These are phyloP conservation scores for Luffia ferchaultella DNA, from an alignment of 2,888 invertebrate genomes.

Conservation along the genomic window DNA sequence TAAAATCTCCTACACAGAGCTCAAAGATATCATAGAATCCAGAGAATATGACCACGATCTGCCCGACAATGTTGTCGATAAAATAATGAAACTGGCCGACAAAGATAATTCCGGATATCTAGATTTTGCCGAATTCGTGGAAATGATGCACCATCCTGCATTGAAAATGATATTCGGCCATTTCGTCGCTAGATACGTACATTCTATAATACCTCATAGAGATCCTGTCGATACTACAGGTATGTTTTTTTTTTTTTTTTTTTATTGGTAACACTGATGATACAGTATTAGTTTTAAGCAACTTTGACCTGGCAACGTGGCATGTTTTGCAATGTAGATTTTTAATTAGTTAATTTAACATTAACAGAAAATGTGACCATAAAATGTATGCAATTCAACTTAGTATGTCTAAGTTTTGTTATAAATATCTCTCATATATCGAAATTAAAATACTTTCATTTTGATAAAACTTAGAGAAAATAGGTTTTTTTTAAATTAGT, in stretches of 20 bases:
- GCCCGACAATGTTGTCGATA: conserved; percentile 71
- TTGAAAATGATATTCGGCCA: conserved; percentile 72
- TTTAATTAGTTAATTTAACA: too few species aligned
- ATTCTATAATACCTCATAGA: conserved; percentile 64
- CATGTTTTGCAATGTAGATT: too few species aligned
- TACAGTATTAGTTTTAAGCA: too few species aligned
- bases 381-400: too few species aligned
- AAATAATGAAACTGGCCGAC: conserved; percentile 74
- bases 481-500: too few species aligned
- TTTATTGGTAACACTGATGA: too few species aligned
- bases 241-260: conserved; percentile 19
- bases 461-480: too few species aligned
- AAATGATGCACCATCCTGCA: conserved; percentile 71
- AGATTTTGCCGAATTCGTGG: conserved; percentile 76
- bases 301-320: too few species aligned
- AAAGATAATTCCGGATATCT: conserved; percentile 28
- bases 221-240: conserved; percentile 56
- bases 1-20: conserved; percentile 71
- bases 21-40: conserved; percentile 68
- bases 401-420: too few species aligned
- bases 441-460: too few species aligned
- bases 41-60: conserved; percentile 72
- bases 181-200: conserved; percentile 68
- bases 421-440: too few species aligned
- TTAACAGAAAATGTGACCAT: too few species aligned